Evolutionary conservation across 1,140 invertebrate genomes (phyloP).

Genomic region (Ips typographus): DNA sequence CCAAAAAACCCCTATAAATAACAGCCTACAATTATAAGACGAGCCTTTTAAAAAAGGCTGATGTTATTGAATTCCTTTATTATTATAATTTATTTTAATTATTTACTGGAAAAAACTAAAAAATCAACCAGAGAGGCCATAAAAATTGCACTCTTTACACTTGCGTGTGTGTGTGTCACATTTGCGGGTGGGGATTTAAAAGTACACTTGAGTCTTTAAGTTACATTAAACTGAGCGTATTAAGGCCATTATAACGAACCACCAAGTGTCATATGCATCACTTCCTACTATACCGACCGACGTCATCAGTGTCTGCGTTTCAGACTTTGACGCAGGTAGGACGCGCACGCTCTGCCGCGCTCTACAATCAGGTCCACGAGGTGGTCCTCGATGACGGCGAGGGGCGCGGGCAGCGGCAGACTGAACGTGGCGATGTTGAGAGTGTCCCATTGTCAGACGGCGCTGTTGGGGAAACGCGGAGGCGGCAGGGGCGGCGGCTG

Average conservation of each 20-base stretch:
- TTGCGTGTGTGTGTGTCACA: no score
- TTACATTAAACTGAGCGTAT: conserved; percentile 42
- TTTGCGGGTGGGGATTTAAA: no score
- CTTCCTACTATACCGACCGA: conserved; percentile 22
- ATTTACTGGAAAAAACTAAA: no score
- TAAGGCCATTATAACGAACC: conserved; percentile 46
- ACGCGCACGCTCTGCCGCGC: conserved; percentile 56
- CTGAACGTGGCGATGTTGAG: conserved; percentile 58
- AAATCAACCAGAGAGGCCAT: no score
- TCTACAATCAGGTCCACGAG: conserved; percentile 57
- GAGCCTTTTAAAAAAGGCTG: no score
- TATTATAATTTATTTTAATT: no score
- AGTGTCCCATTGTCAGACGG: conserved; percentile 68
- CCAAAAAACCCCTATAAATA: no score
- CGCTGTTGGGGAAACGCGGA: conserved; percentile 66
- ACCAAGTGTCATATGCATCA: conserved; percentile 32
- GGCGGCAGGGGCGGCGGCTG: conserved; percentile 66
- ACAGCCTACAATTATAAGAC: no score
- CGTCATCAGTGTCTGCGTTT: conserved; percentile 31
- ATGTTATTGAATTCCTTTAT: no score
- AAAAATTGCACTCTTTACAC: no score
- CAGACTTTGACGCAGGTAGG: conserved; percentile 54
- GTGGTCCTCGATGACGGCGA: conserved; percentile 55
- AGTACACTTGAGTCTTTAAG: conserved; percentile 36
- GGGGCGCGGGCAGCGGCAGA: conserved; percentile 53